Evolutionary conservation across 2,888 invertebrate species (phyloP).

Genomic region (Chymomyza amoena): DNA sequence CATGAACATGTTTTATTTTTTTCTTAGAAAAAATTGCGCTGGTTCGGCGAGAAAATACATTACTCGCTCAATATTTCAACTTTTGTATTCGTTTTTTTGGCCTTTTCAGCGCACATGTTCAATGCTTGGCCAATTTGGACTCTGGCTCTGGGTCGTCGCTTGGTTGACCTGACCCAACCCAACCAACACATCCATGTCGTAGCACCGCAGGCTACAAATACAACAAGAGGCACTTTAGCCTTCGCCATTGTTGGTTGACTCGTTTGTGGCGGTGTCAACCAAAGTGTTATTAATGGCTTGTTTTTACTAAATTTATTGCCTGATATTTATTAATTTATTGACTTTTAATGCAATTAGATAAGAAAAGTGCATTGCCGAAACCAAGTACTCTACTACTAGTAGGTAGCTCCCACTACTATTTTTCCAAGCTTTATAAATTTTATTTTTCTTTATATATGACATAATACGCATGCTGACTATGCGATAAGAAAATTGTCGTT

Average conservation of each 20-base stretch:
- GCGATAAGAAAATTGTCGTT: background rate
- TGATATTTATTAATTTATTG: conserved; percentile 75
- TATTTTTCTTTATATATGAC: background rate
- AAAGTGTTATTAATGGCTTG: conserved; percentile 78
- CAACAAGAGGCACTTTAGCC: conserved; percentile 2
- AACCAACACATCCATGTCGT: conserved; percentile 16
- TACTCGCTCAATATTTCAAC: conserved; percentile 69
- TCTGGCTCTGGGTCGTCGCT: background rate
- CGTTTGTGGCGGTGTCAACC: conserved; percentile 56
- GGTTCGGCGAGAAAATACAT: conserved; percentile 64
- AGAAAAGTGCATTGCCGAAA: conserved; percentile 66
- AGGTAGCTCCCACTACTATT: background rate
- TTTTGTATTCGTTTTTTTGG: conserved; percentile 26
- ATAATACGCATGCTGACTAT: background rate
- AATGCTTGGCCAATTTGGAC: conserved; percentile 40
- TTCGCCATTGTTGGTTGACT: conserved; percentile 24
- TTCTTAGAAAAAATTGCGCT: conserved; percentile 50
- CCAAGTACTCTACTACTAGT: background rate
- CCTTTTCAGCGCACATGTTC: conserved; percentile 28
- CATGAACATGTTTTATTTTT: conserved; percentile 57
- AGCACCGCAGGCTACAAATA: conserved; percentile 21
- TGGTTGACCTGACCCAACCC: conserved; percentile 59
- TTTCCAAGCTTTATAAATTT: conserved; percentile 7
- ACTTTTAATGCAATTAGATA: conserved; percentile 70
- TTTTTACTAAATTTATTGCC: conserved; percentile 76